Percentiles rank a stretch among this genome's conserved stretches.
phyloP scores from a whole-genome alignment of 2,113 vertebrate genomes.

The Otis tarda region DNA sequence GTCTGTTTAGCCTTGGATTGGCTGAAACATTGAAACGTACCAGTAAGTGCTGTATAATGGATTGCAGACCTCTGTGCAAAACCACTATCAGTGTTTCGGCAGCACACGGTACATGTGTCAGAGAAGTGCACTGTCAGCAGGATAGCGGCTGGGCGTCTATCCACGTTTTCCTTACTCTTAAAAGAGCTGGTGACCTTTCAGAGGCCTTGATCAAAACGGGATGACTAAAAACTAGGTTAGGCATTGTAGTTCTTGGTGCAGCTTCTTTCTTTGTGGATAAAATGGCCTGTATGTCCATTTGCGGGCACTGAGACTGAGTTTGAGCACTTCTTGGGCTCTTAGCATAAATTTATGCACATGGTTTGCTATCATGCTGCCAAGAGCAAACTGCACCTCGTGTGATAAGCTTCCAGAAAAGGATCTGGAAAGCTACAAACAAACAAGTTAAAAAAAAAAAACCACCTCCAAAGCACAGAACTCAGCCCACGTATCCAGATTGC shows the following conservation, averaged over 20 bases:
- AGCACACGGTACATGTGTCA: slow-evolving; percentile 35
- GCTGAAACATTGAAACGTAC: slow-evolving; percentile 59
- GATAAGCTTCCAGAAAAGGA: neutral
- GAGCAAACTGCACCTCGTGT: neutral
- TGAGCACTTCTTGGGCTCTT: slow-evolving; percentile 30
- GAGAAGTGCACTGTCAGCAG: slow-evolving; percentile 79
- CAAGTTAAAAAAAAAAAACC: neutral
- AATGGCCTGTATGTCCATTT: slow-evolving; percentile 35
- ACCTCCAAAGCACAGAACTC: neutral
- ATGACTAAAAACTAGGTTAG: slow-evolving; percentile 70
- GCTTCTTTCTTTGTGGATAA: slow-evolving; percentile 54
- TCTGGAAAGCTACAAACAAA: neutral
- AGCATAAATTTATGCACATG: neutral
- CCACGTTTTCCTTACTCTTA: slow-evolving; percentile 76
- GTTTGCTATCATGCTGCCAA: neutral
- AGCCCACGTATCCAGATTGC: neutral
- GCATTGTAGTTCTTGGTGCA: slow-evolving; percentile 15
- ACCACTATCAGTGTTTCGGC: slow-evolving; percentile 65
- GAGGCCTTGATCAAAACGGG: slow-evolving; percentile 62
- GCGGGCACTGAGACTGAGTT: slow-evolving; percentile 42
- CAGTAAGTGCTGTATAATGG: slow-evolving; percentile 75
- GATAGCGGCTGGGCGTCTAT: slow-evolving; percentile 67
- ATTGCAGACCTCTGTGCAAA: slow-evolving; percentile 75
- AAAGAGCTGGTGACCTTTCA: slow-evolving; percentile 75
- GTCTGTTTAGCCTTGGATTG: slow-evolving; percentile 72